Evolutionary conservation across 2,888 invertebrate genomes (phyloP).

Genomic region (Microctonus hyperodae): DNA sequence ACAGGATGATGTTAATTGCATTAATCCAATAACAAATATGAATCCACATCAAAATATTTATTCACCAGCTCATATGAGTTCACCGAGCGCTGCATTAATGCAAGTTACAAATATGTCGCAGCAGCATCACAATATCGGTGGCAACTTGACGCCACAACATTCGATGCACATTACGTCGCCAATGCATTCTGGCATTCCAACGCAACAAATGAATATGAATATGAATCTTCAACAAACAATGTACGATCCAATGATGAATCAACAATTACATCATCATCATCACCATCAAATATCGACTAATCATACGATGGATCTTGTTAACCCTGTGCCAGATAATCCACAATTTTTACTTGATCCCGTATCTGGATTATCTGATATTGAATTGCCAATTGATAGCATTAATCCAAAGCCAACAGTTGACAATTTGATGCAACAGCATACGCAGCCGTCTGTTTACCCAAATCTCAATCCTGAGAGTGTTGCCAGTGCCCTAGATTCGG

Average conservation of each 20-base stretch:
- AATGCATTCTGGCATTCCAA: constrained; percentile 45
- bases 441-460: constrained; percentile 32
- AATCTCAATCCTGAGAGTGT: constrained; percentile 40
- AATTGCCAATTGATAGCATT: constrained; percentile 54
- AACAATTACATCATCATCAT: constrained; percentile 54
- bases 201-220: constrained; percentile 41
- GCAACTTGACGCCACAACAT: constrained; percentile 49
- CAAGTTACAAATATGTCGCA: constrained; percentile 43
- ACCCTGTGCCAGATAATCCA: constrained; percentile 49
- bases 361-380: constrained; percentile 57
- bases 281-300: constrained; percentile 48
- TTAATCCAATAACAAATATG: constrained; percentile 50
- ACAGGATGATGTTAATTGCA: constrained; percentile 54
- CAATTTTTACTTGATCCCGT: constrained; percentile 56
- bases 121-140: constrained; percentile 42
- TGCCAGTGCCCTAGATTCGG: constrained; percentile 38
- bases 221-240: constrained; percentile 52
- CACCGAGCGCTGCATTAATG: constrained; percentile 51
- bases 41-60: constrained; percentile 57
- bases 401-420: constrained; percentile 45
- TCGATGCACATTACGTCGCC: constrained; percentile 46
- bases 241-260: constrained; percentile 55
- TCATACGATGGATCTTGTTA: constrained; percentile 48
- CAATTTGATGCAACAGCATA: constrained; percentile 19
- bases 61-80: constrained; percentile 59